Evolutionary conservation across 2,888 invertebrate species (phyloP), one percentile per base, ranked within the genome.

Genomic region (Tholera decimalis): DNA sequence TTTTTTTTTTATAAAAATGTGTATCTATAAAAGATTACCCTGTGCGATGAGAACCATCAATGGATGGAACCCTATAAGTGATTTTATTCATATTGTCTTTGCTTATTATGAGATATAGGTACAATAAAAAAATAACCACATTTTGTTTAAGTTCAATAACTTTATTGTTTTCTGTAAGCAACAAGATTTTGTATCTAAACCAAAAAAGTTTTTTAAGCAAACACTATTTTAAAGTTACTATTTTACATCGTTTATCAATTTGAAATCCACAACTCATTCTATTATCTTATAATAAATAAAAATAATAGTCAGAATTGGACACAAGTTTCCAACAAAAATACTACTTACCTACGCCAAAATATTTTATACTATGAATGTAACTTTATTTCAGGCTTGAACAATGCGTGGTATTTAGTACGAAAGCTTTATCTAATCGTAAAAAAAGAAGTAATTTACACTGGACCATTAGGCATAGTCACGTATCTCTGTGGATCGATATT

Each of bases 401-500:
- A 92, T 70, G 87, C 96, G 33, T 96, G 96, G 96, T 92, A 94
- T 22, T 82, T 85, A 7, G 86, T 92, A 66, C 89, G 91, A 44
- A 93, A 94, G 62, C 92, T 96, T 77, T 92, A 95, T 26, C 90
- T 93, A 13, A 90, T 97, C 26, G 96, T 95, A 18, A 97, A 96
- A 85, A 95, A 94, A 76, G 96, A 96, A 79, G 78, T 96, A 18
- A 85, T 96, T 68, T 97, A 95, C 77, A 90, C 94, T 4, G 95
- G 96, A 68, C 94, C 96, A 1, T 96, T 96, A 82, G 97, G 96
- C 2, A 76, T 96, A 8, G 91, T 93, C 0, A 93, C 96, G 7
- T 96, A 96, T 88, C 89, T 97, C 15, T 93, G 94, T 59, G 97
- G 96, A 18, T 89, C 95, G 2, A 89, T 96, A 15, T 96, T 96